Conservation (phyloP, 2,113 vertebrate genomes). For the Nettapus auritus region DNA sequence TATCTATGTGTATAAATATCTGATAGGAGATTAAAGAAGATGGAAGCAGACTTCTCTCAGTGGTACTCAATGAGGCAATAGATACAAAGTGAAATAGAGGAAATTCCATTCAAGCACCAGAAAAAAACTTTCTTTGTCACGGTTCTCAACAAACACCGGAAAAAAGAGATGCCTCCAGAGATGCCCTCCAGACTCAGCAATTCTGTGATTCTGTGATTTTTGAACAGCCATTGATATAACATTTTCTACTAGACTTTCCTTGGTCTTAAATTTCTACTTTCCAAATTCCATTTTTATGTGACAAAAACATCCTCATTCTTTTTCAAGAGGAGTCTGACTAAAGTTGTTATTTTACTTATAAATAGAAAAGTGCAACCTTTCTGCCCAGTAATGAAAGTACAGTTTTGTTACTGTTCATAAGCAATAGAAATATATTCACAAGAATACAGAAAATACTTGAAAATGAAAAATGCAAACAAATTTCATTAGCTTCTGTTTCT, state of each 20-base stretch:
- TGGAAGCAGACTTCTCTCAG: not conserved
- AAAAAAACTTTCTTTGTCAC: not conserved
- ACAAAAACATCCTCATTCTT: not conserved
- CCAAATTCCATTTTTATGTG: not conserved
- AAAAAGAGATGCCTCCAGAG: not conserved
- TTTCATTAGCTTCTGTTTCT: not conserved
- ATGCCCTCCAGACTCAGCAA: not conserved
- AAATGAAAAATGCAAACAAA: not conserved
- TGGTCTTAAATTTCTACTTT: not conserved
- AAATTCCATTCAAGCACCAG: not conserved
- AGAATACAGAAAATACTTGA: not conserved
- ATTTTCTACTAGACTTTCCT: not conserved
- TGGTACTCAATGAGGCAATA: not conserved
- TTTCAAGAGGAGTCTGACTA: not conserved
- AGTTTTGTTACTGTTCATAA: not conserved
- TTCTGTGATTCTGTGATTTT: not conserved
- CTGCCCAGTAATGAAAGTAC: not conserved
- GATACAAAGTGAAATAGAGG: not conserved
- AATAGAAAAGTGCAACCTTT: not conserved
- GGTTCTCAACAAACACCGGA: not conserved
- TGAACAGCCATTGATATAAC: not conserved
- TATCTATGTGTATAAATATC: not conserved
- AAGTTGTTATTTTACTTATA: not conserved
- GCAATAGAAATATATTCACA: not conserved
- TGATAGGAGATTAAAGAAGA: not conserved